Conservation (phyloP, 2,888 invertebrate species). For the Ethmia dodecea region DNA sequence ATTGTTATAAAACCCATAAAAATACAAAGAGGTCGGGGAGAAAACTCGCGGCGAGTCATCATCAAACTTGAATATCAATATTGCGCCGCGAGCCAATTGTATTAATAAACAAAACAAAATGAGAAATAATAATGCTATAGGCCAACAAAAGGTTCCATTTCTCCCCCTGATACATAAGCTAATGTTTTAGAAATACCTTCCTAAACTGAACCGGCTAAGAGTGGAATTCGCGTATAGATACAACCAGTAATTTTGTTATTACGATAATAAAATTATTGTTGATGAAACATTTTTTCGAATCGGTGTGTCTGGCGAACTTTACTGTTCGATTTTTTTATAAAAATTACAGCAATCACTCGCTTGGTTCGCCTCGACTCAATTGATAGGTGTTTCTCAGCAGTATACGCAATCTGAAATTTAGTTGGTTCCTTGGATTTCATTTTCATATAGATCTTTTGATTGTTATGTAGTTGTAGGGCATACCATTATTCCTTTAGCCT, state of each 20-base stretch:
- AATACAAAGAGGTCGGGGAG: constrained; percentile 61
- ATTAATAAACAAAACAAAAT: constrained; percentile 79
- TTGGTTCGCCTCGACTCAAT: constrained; percentile 52
- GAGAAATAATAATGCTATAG: constrained; percentile 78
- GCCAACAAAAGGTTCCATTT: constrained; percentile 77
- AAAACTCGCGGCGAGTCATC: constrained; percentile 68
- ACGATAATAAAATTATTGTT: constrained; percentile 77
- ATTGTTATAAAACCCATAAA: constrained; percentile 66
- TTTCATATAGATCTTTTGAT: constrained; percentile 16
- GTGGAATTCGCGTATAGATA: constrained; percentile 52
- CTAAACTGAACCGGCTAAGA: constrained; percentile 54
- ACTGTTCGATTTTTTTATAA: constrained; percentile 70
- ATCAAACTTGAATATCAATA: constrained; percentile 78
- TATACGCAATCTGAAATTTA: constrained; percentile 34
- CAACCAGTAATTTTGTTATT: constrained; percentile 76
- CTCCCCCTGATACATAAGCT: constrained; percentile 67
- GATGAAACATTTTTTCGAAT: constrained; percentile 76
- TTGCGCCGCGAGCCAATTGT: constrained; percentile 77
- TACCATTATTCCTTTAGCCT: no score
- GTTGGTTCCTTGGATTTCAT: constrained; percentile 33
- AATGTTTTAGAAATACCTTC: constrained; percentile 50
- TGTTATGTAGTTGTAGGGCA: constrained; percentile 2
- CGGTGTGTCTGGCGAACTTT: constrained; percentile 72
- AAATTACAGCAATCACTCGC: constrained; percentile 72
- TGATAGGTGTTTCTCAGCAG: constrained; percentile 61